Evolutionary conservation across 1,140 invertebrate genomes (phyloP), one percentile per base, ranked within the genome.

Genomic region (Micrasema longulum): DNA sequence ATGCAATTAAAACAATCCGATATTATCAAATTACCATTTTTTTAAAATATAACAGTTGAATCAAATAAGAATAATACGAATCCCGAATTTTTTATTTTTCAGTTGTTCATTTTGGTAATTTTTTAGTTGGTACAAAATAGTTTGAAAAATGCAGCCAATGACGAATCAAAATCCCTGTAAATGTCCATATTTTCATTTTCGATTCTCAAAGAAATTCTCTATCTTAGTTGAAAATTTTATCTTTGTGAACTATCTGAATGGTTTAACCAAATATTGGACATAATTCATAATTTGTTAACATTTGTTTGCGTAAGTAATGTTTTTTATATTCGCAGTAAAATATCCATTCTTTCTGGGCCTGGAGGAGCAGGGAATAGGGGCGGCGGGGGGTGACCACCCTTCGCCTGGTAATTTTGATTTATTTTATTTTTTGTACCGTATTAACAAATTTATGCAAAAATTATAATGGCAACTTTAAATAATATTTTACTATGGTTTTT

Each of bases 321-420:
- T 48, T 18, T 18, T 7, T 48, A 16, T 55, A n/a, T 64, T 22
- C 86, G 0, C 81, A 91, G 91, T 89, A 43, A 92, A 91, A 85
- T 88, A 89, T 52, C 88, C 90, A 43, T 92, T 90, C 79, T 91
- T 91, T 81, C 83, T 87, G 76, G 84, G 85, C 77, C 79, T 90
- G 68, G 91, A 92, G 73, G 88, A 90, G 71, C 90, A 91, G 75
- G 83, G 84, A 35, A 80, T 79, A 47, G 87, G 88, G 74, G 76
- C 88, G 52, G 88, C 87, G 48, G 86, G 87, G 71, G 86, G 85
- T 63, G 77, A 77, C 74, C 64, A 72, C 77, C 50, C 74, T 47
- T 84, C 73, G 77, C n/a, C 55, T 18, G 55, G 55, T 60, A 36
- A 53, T n/a, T 12, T 12, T n/a, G n/a, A n/a, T n/a, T n/a, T n/a